Percentiles rank a stretch among this genome's conserved stretches.
Evolutionary conservation across 2,797 vertebrate genomes (phyloP).

Genomic region (Galago senegalensis): DNA sequence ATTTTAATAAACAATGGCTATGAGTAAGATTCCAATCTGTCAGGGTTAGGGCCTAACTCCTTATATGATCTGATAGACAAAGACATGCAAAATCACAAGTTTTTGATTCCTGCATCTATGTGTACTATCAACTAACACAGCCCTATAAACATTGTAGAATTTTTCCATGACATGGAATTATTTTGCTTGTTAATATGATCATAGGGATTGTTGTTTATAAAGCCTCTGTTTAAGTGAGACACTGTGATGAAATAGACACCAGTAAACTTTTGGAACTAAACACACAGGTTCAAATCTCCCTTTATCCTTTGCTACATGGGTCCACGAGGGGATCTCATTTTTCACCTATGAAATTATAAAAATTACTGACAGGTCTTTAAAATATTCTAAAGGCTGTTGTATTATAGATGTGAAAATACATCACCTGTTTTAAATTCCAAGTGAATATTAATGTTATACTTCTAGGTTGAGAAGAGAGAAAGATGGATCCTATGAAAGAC

Average conservation of each 20-base stretch:
- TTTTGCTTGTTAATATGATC: conserved; percentile 9
- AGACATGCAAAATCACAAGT: conserved; percentile 43
- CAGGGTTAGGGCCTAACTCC: neutral
- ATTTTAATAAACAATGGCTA: conserved; percentile 78
- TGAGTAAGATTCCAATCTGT: conserved; percentile 40
- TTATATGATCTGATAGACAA: conserved; percentile 60
- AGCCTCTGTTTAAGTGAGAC: neutral
- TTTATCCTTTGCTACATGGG: neutral
- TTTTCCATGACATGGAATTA: conserved; percentile 14
- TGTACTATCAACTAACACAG: neutral
- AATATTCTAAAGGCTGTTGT: neutral
- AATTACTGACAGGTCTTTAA: neutral
- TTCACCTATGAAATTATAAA: neutral
- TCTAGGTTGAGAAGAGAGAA: neutral
- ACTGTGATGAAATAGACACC: neutral
- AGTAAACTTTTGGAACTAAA: neutral
- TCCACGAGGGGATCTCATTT: conserved; percentile 25
- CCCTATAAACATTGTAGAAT: neutral
- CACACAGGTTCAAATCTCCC: neutral
- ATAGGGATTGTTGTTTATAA: neutral
- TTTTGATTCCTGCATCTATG: conserved; percentile 17
- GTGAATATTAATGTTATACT: neutral
- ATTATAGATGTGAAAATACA: neutral
- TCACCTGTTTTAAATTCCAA: neutral
- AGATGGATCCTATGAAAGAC: neutral